phyloP scores from a whole-genome alignment of 2,888 invertebrate species.

The Ophion costatus region DNA sequence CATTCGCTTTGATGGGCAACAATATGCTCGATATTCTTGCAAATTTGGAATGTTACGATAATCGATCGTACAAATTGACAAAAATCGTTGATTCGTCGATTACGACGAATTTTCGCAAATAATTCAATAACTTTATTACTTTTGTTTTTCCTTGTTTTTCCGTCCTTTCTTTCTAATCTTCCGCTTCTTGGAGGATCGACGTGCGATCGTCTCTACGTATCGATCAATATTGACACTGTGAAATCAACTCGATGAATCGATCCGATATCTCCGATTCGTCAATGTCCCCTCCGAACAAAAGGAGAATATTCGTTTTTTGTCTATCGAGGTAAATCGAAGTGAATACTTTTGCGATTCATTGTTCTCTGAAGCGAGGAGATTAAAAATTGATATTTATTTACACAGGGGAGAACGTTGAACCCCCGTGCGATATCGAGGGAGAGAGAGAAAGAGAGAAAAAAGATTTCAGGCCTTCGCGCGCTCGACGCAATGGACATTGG shows the following conservation, averaged over 20 bases:
- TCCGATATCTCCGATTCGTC: background rate
- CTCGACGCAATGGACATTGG: conserved; percentile 38
- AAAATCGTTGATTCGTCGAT: background rate
- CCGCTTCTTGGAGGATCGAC: background rate
- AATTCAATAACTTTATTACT: background rate
- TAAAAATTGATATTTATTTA: conserved; percentile 61
- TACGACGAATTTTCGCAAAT: background rate
- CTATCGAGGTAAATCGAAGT: background rate
- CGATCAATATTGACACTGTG: background rate
- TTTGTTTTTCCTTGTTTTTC: background rate
- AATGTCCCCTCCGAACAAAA: background rate
- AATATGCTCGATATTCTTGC: background rate
- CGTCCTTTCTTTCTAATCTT: background rate
- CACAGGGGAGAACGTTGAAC: conserved; percentile 44
- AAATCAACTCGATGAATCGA: background rate
- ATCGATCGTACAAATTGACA: conserved; percentile 26
- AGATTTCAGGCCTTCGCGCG: conserved; percentile 60
- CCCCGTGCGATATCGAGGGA: conserved; percentile 1
- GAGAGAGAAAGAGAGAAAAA: conserved; percentile 32
- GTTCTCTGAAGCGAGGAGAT: conserved; percentile 6
- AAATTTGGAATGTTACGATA: conserved; percentile 49
- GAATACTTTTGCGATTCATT: background rate
- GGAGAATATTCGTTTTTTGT: background rate
- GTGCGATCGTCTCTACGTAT: background rate
- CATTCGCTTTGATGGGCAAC: conserved; percentile 59